phyloP scores from a whole-genome alignment of 2,888 invertebrate species.

The Sminthurinus aureus region DNA sequence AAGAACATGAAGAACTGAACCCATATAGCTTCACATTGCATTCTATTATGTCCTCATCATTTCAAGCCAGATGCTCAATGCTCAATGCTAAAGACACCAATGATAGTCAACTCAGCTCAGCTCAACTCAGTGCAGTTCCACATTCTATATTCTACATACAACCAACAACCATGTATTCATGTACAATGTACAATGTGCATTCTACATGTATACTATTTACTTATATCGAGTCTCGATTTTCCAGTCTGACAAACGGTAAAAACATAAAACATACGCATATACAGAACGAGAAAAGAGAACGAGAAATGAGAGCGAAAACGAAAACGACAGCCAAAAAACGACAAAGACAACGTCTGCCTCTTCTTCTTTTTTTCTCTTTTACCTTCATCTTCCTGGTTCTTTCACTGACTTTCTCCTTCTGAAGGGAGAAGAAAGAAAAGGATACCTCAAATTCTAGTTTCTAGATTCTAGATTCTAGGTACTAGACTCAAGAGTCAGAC shows the following conservation, averaged over 20 bases:
- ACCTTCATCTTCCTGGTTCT: neutral
- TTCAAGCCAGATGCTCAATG: slow-evolving; percentile 38
- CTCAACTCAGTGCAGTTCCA: too few species aligned
- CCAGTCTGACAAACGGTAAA: too few species aligned
- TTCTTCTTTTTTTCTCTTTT: neutral
- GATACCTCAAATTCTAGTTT: neutral
- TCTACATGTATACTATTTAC: too few species aligned
- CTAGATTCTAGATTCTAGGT: neutral
- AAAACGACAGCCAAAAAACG: neutral
- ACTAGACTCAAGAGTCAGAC: neutral
- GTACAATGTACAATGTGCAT: too few species aligned
- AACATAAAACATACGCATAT: too few species aligned
- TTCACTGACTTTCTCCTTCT: neutral
- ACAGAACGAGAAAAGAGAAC: too few species aligned
- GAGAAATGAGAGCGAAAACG: too few species aligned
- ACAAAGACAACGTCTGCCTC: slow-evolving; percentile 7
- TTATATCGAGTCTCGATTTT: too few species aligned
- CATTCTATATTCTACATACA: too few species aligned
- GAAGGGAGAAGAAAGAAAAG: neutral
- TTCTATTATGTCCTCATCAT: slow-evolving; percentile 33
- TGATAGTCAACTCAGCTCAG: neutral
- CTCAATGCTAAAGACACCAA: slow-evolving; percentile 23
- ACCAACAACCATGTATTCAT: too few species aligned
- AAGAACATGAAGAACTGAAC: slow-evolving; percentile 42
- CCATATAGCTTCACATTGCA: slow-evolving; percentile 33